Conservation (phyloP, 2,113 vertebrate genomes). For the Paralichthys olivaceus region DNA sequence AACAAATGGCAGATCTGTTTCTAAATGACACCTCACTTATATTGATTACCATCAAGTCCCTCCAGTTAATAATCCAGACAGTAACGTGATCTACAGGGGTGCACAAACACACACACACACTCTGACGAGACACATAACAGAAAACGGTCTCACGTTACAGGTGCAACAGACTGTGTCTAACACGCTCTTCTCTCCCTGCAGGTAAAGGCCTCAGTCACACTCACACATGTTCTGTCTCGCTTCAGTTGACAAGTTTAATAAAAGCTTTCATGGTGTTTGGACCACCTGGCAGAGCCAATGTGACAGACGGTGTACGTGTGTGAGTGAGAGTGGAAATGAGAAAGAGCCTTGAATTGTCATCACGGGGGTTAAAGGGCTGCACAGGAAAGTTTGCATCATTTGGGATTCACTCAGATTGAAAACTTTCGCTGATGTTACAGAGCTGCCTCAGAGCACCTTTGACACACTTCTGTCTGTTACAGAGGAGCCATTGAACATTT, state of each 20-base stretch:
- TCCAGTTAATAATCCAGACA: slow-evolving; percentile 40
- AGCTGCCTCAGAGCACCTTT: not conserved
- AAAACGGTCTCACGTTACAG: slow-evolving; percentile 38
- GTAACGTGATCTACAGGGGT: slow-evolving; percentile 23
- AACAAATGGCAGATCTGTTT: slow-evolving; percentile 3
- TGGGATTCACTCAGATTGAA: not conserved
- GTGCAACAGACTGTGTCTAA: slow-evolving; percentile 23
- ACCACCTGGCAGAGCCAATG: slow-evolving; percentile 38
- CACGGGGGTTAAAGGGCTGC: not conserved
- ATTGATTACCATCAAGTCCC: slow-evolving; percentile 25
- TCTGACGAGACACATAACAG: slow-evolving; percentile 28
- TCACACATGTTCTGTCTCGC: not conserved
- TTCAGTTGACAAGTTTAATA: slow-evolving; percentile 4
- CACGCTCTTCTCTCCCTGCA: not conserved
- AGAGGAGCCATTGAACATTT: not conserved
- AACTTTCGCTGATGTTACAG: not conserved
- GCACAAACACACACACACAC: not conserved
- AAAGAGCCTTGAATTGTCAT: slow-evolving; percentile 3
- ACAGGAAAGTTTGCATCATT: not conserved
- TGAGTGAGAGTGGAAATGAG: not conserved
- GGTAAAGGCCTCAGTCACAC: not conserved
- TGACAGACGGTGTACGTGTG: slow-evolving; percentile 44
- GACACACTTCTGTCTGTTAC: not conserved
- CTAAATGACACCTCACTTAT: slow-evolving; percentile 11
- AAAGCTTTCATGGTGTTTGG: slow-evolving; percentile 22